Evolutionary conservation across 2,113 vertebrate species (phyloP), one percentile per base, ranked within the genome.

Genomic region (Otolemur garnettii): DNA sequence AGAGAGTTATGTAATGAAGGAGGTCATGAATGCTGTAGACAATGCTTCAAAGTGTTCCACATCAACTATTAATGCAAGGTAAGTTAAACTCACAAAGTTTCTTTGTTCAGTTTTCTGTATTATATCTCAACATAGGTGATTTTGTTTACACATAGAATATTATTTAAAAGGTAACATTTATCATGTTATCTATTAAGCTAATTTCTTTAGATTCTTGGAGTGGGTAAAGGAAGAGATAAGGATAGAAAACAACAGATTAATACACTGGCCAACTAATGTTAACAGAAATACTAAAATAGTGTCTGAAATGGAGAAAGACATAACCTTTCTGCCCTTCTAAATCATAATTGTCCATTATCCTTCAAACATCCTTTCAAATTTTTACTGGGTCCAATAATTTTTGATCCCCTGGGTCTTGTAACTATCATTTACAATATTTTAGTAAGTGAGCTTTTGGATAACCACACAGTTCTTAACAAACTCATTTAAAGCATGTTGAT

Each of bases 1-100:
- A 87, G 28, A 92, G 22, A 38, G n/a, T 84, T 69, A 77, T 88
- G 72, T 75, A 96, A 92, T 74, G 78, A 81, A 96, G 88, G 72
- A 97, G 93, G 42, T 90, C 33, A 87, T 81, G 85, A 96, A 35
- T 85, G 93, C 59, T 57, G 28, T 87, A 66, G 60, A 90, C 66
- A 96, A 93, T 45, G 13, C 85, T 77, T 94, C 64, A 87, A 86
- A 62, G 59, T 35, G 15, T 86, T 91, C 35, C 38, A 82, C 75
- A 93, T 72, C 17, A 96, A 92, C 0, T 18, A 74, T 92, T 96
- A 81, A 87, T 81, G 59, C 35, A 89, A 68, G 84, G 78, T 68
- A 95, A 94, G 12, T 90, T 91, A 74, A 95, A 69, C 1, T 66
- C 42, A 75, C 24, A n/a, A 42, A 66, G 26, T 91, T 91, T 78